Base-by-base conservation (phyloP, 1,140 invertebrate genomes). In the Notospermus geniculatus region DNA sequence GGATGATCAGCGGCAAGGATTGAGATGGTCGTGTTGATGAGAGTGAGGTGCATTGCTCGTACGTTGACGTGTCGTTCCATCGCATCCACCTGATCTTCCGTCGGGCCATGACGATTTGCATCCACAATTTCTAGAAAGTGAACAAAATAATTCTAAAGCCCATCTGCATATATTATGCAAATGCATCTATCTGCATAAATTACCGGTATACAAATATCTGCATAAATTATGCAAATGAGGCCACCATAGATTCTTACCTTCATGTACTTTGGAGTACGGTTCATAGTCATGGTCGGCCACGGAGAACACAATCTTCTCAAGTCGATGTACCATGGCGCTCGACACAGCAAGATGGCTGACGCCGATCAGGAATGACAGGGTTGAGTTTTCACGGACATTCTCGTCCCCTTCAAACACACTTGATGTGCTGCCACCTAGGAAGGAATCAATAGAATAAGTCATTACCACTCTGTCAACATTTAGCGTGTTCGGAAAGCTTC, bases 271-370 rank as follows among this genome's bases (percentile, higher is more conserved):
- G 63, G 78, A 77, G 70, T 90, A 90, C 2, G 87, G 86, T 62
- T 83, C 81, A 73, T 90, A 90, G 72, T 89, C 87, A 71, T 89
- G 88, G 43, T 84, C 83, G 23, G 83, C 78, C 5, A 85, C 83
- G 39, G 86, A 86, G 68, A 83, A 69, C 65, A 84, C 75, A 5
- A 91, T 79, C 30, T 85, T 85, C 67, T 85, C 80, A 36, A 89
- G 67, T 62, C 89, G 81, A 72, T 91, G 89, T 32, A 90, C 81
- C 32, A 89, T 78, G 15, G 87, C 87, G 0, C 88, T 87, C 69
- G 85, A 87, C 1, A 90, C 62, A 64, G 85, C 82, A 9, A 89
- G 61, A 43, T 83, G 82, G 19, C 85, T 76, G 62, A 87, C 84
- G 32, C 88, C 88, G 66, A 89, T 69, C 45, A 88, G 83, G 63